Evolutionary conservation across 2,888 invertebrate species (phyloP).

Genomic region (Dicyrtomina minuta): DNA sequence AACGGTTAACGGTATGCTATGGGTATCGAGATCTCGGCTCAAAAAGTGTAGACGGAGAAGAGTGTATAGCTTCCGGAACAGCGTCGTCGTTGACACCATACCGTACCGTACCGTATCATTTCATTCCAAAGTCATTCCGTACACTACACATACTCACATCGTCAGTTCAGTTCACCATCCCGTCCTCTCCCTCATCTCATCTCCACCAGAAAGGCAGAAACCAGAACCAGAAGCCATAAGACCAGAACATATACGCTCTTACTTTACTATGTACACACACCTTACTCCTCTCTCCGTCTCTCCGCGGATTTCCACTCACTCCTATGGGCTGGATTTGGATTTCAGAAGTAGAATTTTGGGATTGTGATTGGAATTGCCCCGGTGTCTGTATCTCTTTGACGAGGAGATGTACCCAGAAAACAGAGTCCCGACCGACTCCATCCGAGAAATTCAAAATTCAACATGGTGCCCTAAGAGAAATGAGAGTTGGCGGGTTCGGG

Average conservation of each 20-base stretch:
- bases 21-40: slow-evolving; percentile 12
- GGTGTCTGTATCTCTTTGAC: neutral
- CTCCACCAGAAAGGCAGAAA: neutral
- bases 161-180: neutral
- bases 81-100: neutral
- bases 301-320: too few species aligned
- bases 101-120: too few species aligned
- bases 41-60: neutral
- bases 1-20: too few species aligned
- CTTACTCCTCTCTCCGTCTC: neutral
- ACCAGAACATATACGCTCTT: neutral
- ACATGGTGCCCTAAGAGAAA: neutral
- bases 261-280: neutral
- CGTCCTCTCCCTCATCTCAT: neutral
- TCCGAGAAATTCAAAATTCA: too few species aligned
- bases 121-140: too few species aligned
- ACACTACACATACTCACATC: too few species aligned
- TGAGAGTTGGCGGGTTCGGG: neutral
- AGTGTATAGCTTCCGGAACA: slow-evolving; percentile 5
- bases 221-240: neutral
- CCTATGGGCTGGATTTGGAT: too few species aligned
- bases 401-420: slow-evolving; percentile 19
- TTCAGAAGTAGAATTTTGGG: too few species aligned
- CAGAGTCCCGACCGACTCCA: slow-evolving; percentile 1
- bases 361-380: too few species aligned